Percentiles rank a stretch among this genome's conserved stretches.
These are phyloP conservation scores for Apodemia mormo DNA, from an alignment of 2,888 invertebrate species.

Conservation along the genomic window DNA sequence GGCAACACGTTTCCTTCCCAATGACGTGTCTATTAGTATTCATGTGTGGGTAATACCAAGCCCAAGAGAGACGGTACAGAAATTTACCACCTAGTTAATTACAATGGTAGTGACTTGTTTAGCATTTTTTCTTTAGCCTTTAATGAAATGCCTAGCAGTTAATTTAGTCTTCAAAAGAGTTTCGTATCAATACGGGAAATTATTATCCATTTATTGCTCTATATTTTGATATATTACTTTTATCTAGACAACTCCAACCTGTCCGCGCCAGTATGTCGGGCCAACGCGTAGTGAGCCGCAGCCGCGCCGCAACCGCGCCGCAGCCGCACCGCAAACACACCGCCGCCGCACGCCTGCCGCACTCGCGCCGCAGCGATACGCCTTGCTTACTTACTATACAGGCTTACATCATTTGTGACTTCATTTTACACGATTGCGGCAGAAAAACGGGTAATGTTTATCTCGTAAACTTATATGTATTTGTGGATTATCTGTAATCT, in stretches of 20 bases:
- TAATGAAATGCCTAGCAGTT: not conserved
- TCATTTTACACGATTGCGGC: conserved; percentile 7
- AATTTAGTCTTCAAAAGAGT: too few species aligned
- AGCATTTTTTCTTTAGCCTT: not conserved
- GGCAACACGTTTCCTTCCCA: too few species aligned
- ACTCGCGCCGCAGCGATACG: conserved; percentile 24
- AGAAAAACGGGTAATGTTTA: conserved; percentile 5
- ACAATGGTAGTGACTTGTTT: too few species aligned
- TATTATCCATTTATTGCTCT: not conserved
- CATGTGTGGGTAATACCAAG: too few species aligned
- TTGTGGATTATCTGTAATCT: not conserved
- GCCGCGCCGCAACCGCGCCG: conserved; percentile 52
- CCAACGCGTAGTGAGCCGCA: conserved; percentile 44
- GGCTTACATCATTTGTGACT: conserved; percentile 11
- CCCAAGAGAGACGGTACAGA: too few species aligned
- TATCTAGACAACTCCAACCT: conserved; percentile 31
- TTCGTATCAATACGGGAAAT: too few species aligned
- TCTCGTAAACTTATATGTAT: not conserved
- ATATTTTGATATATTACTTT: not conserved
- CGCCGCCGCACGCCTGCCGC: conserved; percentile 20
- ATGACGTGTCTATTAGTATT: too few species aligned
- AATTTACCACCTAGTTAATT: not conserved
- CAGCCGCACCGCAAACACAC: conserved; percentile 32
- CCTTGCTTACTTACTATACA: conserved; percentile 15
- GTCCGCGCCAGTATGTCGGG: conserved; percentile 28